Evolutionary conservation across 37 sponge, comb jelly and placozoan species (phyloP).

Genomic region (Theonella swinhoei): DNA sequence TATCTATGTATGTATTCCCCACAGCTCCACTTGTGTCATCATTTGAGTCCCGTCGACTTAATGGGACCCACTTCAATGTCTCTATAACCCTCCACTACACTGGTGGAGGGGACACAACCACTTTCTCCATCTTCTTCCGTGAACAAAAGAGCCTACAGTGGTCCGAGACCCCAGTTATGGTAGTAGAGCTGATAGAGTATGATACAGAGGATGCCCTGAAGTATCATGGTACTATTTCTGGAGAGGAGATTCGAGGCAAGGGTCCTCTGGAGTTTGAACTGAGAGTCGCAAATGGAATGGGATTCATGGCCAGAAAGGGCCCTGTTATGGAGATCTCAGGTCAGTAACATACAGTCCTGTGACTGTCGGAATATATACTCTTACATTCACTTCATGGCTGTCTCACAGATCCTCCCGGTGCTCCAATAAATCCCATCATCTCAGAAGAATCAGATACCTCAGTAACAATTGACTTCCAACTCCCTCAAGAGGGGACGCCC

Average conservation of each 20-base stretch:
- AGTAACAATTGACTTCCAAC: not conserved
- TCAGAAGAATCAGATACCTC: not conserved
- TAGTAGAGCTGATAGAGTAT: not conserved
- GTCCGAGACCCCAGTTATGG: not conserved
- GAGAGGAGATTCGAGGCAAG: not conserved
- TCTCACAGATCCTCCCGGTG: not conserved
- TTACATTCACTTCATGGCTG: not conserved
- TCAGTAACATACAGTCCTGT: no score
- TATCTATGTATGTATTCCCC: no score
- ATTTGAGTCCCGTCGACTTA: not conserved
- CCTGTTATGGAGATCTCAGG: not conserved
- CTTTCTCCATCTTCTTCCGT: not conserved
- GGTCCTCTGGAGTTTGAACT: not conserved
- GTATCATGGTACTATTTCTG: not conserved
- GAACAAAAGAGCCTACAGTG: not conserved
- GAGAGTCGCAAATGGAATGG: not conserved
- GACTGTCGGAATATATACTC: no score
- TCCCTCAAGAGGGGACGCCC: not conserved
- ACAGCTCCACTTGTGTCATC: not conserved
- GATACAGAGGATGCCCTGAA: not conserved
- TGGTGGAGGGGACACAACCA: not conserved
- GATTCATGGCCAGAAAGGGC: not conserved
- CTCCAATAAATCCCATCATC: not conserved
- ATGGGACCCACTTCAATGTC: slow-evolving; percentile 2
- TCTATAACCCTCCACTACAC: not conserved